Base-by-base conservation (phyloP, 2,113 vertebrate species). In the Tenrec ecaudatus region DNA sequence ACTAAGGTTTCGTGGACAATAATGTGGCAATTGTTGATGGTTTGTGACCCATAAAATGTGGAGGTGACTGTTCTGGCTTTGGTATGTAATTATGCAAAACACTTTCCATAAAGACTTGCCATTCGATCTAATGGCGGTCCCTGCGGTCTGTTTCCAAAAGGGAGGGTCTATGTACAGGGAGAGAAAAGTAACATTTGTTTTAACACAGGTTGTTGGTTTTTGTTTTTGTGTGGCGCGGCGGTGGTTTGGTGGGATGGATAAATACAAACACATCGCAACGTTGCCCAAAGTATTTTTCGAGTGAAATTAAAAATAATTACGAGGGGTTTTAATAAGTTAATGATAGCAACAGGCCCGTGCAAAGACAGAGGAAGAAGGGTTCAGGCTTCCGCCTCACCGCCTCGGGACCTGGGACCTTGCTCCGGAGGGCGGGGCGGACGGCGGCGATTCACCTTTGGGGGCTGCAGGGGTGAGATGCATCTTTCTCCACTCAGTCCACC, bases 81-180 rank as follows among this genome's bases (percentile, higher is more conserved):
- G 99, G 99, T 99, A 99, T 99, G 99, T 99, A 99, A 99, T 99
- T 99, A 99, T 99, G 99, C 99, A 99, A 99, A 99, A 99, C 99
- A 99, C 99, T 99, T 99, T 98, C 98, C 98, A 99, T 99, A 99
- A 99, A 99, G 99, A 98, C 98, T 99, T 99, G 99, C 99, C 99
- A 99, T 99, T 98, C 98, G 99, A 99, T 99, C 99, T 99, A 99
- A 99, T 99, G 99, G 99, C 99, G 98, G 98, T 99, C 98, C 98
- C 98, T 98, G 98, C 98, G 98, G 99, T 99, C 98, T 98, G 97
- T 98, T 98, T 99, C 99, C 98, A 98, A 98, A 98, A 98, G 98
- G 98, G 98, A 99, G 98, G 98, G 97, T 98, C 98, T 98, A 96
- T 97, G 96, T 97, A 97, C 98, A 97, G 98, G 98, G 96, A 98